These are phyloP conservation scores for Panorpa germanica DNA, from an alignment of 2,888 invertebrate species.

Conservation along the genomic window DNA sequence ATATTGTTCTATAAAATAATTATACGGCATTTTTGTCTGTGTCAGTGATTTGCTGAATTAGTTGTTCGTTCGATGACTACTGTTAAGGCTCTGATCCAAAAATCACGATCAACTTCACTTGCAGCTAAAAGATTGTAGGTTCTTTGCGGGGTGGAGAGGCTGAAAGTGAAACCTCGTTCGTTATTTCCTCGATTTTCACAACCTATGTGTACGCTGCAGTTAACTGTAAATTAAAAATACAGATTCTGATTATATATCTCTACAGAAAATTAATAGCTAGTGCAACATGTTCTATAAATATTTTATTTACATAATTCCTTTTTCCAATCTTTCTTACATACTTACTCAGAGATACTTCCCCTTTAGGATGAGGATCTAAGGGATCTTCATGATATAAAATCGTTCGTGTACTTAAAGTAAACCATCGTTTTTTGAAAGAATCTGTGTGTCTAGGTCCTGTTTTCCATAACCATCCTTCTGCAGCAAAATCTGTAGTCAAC, in stretches of 20 bases:
- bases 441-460: conserved; percentile 69
- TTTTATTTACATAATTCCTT: no score
- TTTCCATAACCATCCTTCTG: conserved; percentile 80
- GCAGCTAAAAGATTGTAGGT: conserved; percentile 62
- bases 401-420: conserved; percentile 71
- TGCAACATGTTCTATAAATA: conserved; percentile 60
- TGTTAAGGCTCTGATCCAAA: conserved; percentile 64
- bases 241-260: no score
- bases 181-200: no score
- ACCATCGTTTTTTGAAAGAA: conserved; percentile 72
- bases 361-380: conserved; percentile 74
- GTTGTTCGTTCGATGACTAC: conserved; percentile 52
- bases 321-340: no score
- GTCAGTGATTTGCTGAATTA: no score
- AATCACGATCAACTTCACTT: conserved; percentile 54
- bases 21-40: no score
- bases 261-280: no score
- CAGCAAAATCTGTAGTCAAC: conserved; percentile 63
- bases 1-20: no score
- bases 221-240: no score
- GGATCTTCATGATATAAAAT: conserved; percentile 87
- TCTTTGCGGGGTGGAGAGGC: conserved; percentile 61
- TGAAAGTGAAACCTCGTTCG: conserved; percentile 64
- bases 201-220: no score
- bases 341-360: no score